phyloP scores from a whole-genome alignment of 2,797 vertebrate genomes.

The Rhinoraja longicauda region DNA sequence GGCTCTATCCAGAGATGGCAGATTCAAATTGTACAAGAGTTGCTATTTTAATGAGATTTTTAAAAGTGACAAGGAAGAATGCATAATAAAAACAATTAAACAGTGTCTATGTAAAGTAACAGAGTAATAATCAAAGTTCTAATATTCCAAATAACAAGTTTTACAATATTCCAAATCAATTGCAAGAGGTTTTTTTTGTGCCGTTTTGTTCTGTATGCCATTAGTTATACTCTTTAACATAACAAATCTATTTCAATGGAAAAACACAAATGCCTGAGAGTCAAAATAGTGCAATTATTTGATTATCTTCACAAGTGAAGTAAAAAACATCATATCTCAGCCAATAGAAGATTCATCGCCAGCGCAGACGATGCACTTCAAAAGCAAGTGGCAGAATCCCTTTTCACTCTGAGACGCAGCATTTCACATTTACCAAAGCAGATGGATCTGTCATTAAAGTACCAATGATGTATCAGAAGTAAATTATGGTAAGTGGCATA shows the following conservation, averaged over 20 bases:
- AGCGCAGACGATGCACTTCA: conserved; percentile 68
- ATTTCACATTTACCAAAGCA: conserved; percentile 67
- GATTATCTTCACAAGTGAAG: conserved; percentile 51
- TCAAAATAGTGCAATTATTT: not conserved
- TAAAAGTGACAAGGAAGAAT: too few relatives aligned
- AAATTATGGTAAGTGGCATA: conserved; percentile 69
- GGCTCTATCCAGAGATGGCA: too few relatives aligned
- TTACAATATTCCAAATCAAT: too few relatives aligned
- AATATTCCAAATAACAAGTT: too few relatives aligned
- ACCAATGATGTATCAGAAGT: conserved; percentile 80
- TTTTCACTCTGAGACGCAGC: conserved; percentile 73
- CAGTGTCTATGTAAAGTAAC: too few relatives aligned
- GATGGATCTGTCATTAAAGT: conserved; percentile 70
- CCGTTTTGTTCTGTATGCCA: not conserved
- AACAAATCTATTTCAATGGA: not conserved
- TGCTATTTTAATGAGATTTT: too few relatives aligned
- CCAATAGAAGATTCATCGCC: conserved; percentile 46
- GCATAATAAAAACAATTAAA: too few relatives aligned
- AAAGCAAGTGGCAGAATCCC: conserved; percentile 74
- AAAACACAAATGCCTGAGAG: not conserved
- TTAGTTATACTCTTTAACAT: not conserved
- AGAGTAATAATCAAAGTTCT: too few relatives aligned
- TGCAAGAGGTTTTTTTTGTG: not conserved
- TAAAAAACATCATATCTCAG: conserved; percentile 16
- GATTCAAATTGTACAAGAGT: too few relatives aligned